Percentiles rank a stretch among this genome's conserved stretches.
Conservation (phyloP, 2,797 vertebrate genomes). For the Delichon dasypus region DNA sequence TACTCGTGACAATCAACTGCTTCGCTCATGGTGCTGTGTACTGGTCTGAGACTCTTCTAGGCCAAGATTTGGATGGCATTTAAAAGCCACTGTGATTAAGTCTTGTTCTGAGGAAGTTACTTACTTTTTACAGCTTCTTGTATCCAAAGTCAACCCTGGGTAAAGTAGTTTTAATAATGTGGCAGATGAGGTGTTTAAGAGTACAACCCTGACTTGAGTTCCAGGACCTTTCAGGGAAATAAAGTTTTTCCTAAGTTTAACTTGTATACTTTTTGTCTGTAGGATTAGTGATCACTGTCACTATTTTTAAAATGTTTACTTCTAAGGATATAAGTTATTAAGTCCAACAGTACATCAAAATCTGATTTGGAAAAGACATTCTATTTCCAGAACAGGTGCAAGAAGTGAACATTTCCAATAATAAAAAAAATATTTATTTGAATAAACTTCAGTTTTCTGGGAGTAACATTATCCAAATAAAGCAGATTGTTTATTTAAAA, state of each 20-base stretch:
- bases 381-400: neutral
- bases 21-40: neutral
- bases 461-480: neutral
- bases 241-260: neutral
- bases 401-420: neutral
- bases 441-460: neutral
- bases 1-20: neutral
- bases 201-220: neutral
- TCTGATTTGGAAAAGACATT: neutral
- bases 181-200: neutral
- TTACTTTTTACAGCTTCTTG: neutral
- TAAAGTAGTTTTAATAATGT: neutral
- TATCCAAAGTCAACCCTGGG: neutral
- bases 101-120: neutral
- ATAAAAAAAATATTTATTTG: neutral
- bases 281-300: neutral
- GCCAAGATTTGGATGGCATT: neutral
- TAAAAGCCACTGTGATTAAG: neutral
- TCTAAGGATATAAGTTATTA: neutral
- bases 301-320: neutral
- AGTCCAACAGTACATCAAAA: neutral
- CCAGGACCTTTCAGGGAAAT: neutral
- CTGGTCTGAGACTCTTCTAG: neutral
- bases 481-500: neutral
- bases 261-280: neutral